These are phyloP conservation scores for Gallinago jamesoni DNA, from an alignment of 2,113 vertebrate genomes.

Conservation along the genomic window DNA sequence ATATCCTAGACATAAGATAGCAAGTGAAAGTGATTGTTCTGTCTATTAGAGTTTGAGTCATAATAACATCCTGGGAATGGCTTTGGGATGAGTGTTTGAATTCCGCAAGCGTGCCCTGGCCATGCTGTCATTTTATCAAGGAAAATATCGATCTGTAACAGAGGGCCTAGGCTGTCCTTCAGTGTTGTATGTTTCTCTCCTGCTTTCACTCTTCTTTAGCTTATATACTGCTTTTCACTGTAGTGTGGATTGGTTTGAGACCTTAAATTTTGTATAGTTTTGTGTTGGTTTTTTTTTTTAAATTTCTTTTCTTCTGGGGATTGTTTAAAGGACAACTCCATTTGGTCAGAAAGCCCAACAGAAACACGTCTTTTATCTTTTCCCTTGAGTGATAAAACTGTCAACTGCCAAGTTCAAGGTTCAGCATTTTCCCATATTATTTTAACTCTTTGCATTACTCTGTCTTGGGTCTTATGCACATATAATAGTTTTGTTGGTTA, in stretches of 20 bases:
- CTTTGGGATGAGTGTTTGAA: not conserved
- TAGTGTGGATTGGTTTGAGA: not conserved
- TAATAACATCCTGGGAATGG: not conserved
- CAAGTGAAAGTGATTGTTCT: not conserved
- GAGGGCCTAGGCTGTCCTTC: not conserved
- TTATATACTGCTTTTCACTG: not conserved
- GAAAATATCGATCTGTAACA: not conserved
- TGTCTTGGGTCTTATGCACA: not conserved
- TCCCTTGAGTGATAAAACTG: conserved; percentile 47
- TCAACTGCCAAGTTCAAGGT: conserved; percentile 55
- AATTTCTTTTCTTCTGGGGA: not conserved
- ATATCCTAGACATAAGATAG: not conserved
- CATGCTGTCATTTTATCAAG: not conserved
- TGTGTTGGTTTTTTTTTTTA: not conserved
- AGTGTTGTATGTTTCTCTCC: not conserved
- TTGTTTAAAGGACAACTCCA: conserved; percentile 19
- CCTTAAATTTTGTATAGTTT: not conserved
- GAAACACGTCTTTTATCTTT: conserved; percentile 39
- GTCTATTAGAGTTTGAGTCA: not conserved
- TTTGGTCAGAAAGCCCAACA: conserved; percentile 3
- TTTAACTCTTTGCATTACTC: conserved; percentile 10
- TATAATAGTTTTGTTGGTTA: not conserved
- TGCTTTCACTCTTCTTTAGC: not conserved
- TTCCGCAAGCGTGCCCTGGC: not conserved
- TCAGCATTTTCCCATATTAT: conserved; percentile 56